Conservation (phyloP, 2,888 invertebrate species). For the Trachelus iudaicus region DNA sequence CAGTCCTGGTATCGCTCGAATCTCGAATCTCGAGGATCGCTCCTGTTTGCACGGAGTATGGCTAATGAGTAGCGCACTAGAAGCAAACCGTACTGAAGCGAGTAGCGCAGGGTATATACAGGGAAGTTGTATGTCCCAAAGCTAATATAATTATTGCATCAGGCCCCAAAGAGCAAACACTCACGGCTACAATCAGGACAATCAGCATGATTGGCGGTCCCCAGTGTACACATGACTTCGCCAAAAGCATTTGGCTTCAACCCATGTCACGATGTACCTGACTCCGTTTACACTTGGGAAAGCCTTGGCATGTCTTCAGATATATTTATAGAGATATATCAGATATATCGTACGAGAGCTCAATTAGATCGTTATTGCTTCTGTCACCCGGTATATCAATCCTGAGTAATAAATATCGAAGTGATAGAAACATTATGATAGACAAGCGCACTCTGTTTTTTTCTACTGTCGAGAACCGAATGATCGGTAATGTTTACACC, state of each 20-base stretch:
- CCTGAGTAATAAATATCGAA: neutral
- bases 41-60: slow-evolving; percentile 43
- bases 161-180: slow-evolving; percentile 47
- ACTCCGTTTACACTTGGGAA: neutral
- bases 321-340: neutral
- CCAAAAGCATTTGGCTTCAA: slow-evolving; percentile 39
- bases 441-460: neutral
- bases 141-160: slow-evolving; percentile 57
- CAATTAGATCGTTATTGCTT: neutral
- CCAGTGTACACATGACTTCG: slow-evolving; percentile 9
- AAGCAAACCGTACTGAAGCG: neutral
- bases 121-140: slow-evolving; percentile 35
- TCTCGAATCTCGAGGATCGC: slow-evolving; percentile 9
- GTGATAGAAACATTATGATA: neutral
- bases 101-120: neutral
- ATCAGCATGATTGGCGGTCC: slow-evolving; percentile 58
- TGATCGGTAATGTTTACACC: neutral
- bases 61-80: slow-evolving; percentile 46
- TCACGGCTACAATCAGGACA: slow-evolving; percentile 51
- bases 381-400: neutral
- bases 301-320: neutral
- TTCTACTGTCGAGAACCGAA: neutral
- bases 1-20: slow-evolving; percentile 7
- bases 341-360: neutral
- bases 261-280: slow-evolving; percentile 28